These are phyloP conservation scores for Nesidiocoris tenuis DNA, from an alignment of 2,888 invertebrate genomes.

Conservation along the genomic window DNA sequence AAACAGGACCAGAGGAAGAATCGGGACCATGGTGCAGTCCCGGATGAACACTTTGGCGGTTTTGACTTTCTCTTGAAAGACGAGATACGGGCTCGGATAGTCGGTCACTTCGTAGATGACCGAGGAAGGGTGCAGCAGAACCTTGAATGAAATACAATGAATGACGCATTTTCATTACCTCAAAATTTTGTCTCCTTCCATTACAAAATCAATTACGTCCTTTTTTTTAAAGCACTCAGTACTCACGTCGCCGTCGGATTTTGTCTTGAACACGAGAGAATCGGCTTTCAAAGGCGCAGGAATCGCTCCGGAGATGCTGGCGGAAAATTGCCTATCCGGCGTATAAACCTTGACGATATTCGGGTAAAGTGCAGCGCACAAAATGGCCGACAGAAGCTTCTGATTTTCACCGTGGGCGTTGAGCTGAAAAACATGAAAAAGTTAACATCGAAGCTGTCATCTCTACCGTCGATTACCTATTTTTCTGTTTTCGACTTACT, in stretches of 20 bases:
- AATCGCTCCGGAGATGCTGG: conserved; percentile 72
- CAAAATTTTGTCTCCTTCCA: background rate
- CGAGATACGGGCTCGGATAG: conserved; percentile 73
- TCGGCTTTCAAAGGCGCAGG: conserved; percentile 69
- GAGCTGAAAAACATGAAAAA: conserved; percentile 58
- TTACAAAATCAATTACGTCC: conserved; percentile 25
- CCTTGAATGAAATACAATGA: conserved; percentile 52
- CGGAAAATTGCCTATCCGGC: conserved; percentile 70
- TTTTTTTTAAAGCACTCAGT: no score
- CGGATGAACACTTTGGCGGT: conserved; percentile 76
- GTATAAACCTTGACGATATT: conserved; percentile 83
- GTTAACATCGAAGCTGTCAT: background rate
- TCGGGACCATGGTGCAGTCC: conserved; percentile 78
- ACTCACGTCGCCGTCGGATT: conserved; percentile 68
- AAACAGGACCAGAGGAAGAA: conserved; percentile 67
- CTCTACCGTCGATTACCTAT: no score
- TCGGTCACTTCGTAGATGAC: conserved; percentile 66
- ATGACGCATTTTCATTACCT: background rate
- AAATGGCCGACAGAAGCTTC: conserved; percentile 73
- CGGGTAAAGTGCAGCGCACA: conserved; percentile 91
- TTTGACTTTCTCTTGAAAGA: conserved; percentile 80
- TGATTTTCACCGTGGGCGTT: conserved; percentile 74
- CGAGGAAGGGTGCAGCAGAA: conserved; percentile 71
- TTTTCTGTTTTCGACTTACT: no score
- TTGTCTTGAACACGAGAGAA: conserved; percentile 73